These are phyloP conservation scores for Neoscelio sp. DNA, from an alignment of 2,888 invertebrate species.

Conservation along the genomic window DNA sequence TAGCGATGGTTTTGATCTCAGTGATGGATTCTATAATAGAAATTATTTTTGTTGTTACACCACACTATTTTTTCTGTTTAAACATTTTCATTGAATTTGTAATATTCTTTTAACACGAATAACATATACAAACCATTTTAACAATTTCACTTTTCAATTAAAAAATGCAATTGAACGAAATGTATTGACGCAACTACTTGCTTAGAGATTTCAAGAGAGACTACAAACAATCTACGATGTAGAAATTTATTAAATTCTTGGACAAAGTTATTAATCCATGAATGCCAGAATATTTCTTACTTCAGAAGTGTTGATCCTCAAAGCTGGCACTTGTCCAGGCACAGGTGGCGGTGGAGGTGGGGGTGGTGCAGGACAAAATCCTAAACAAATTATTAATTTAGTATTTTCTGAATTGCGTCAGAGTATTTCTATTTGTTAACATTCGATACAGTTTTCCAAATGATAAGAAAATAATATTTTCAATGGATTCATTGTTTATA, in stretches of 20 bases:
- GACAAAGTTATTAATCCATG: constrained; percentile 53
- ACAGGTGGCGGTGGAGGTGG: constrained; percentile 86
- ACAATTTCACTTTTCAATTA: neutral
- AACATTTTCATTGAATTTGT: neutral
- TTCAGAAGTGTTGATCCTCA: constrained; percentile 84
- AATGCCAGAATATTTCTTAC: constrained; percentile 77
- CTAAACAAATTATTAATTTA: constrained; percentile 71
- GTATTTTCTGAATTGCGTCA: too few relatives aligned
- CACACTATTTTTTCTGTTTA: neutral
- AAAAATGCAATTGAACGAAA: neutral
- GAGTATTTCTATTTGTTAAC: too few relatives aligned
- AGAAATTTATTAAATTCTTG: constrained; percentile 54
- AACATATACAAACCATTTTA: constrained; percentile 23
- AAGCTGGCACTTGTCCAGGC: constrained; percentile 84
- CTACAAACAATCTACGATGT: constrained; percentile 52
- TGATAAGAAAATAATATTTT: too few relatives aligned
- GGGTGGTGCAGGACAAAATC: constrained; percentile 82
- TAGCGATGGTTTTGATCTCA: constrained; percentile 67
- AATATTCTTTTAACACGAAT: too few relatives aligned
- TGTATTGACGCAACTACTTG: constrained; percentile 13
- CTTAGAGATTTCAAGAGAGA: constrained; percentile 36
- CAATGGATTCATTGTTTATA: too few relatives aligned
- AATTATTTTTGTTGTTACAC: neutral
- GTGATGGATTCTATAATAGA: constrained; percentile 36
- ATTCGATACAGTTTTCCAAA: too few relatives aligned